These are phyloP conservation scores for Syngnathus typhle DNA, from an alignment of 2,113 vertebrate genomes.

Conservation along the genomic window DNA sequence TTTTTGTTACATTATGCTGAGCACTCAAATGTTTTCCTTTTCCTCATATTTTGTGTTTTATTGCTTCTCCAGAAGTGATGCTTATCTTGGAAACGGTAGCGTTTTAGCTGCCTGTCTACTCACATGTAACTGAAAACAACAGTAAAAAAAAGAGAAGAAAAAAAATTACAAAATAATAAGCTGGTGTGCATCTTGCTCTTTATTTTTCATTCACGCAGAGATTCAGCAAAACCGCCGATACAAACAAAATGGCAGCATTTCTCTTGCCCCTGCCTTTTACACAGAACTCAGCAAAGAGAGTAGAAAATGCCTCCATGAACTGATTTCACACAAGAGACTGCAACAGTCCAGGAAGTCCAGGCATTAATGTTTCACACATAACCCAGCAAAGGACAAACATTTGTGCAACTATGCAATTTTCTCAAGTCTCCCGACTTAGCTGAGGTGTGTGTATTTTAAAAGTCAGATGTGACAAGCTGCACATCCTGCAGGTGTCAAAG, in stretches of 20 bases:
- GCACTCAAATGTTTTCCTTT: slow-evolving; percentile 74
- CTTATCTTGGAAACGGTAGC: slow-evolving; percentile 78
- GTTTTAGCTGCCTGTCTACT: slow-evolving; percentile 93
- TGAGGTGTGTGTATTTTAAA: background rate
- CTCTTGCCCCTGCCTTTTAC: background rate
- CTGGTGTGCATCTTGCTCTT: slow-evolving; percentile 36
- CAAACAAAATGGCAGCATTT: background rate
- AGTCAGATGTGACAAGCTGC: background rate
- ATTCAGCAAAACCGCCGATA: background rate
- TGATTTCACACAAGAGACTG: background rate
- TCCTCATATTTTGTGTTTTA: slow-evolving; percentile 65
- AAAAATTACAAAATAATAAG: background rate
- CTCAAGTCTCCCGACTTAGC: no score
- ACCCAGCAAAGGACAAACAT: no score
- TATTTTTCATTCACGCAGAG: slow-evolving; percentile 6
- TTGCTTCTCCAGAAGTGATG: slow-evolving; percentile 87
- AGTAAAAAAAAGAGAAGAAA: slow-evolving; percentile 39
- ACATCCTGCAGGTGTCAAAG: slow-evolving; percentile 7
- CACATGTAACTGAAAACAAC: slow-evolving; percentile 74
- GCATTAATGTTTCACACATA: no score
- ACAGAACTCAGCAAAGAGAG: background rate
- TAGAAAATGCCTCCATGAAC: background rate
- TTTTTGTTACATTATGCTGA: slow-evolving; percentile 81
- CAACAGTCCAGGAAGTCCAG: no score
- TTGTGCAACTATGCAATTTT: no score